Percentiles rank a stretch among this genome's conserved stretches.
phyloP scores from a whole-genome alignment of 2,797 vertebrate genomes.

The Aselliscus stoliczkanus region DNA sequence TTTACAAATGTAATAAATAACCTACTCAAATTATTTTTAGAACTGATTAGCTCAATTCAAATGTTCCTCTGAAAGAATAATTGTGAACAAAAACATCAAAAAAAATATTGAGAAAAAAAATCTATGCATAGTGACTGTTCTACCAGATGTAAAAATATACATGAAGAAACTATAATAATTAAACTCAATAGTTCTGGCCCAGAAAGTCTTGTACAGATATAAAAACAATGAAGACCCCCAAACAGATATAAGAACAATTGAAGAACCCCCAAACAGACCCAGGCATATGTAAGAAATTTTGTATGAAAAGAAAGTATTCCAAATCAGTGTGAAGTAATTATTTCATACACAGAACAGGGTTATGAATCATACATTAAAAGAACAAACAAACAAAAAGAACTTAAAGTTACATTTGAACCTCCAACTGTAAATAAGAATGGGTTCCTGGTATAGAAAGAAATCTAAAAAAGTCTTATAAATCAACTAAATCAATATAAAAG shows the following conservation, averaged over 20 bases:
- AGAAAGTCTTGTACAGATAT: neutral
- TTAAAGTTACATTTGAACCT: neutral
- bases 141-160: neutral
- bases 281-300: neutral
- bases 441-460: neutral
- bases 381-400: neutral
- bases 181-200: neutral
- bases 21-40: neutral
- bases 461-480: neutral
- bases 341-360: neutral
- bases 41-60: neutral
- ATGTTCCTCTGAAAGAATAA: neutral
- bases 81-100: neutral
- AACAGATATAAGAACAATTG: no score
- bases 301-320: neutral
- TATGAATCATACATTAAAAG: neutral
- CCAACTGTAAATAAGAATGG: neutral
- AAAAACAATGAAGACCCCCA: neutral
- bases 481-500: neutral
- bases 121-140: neutral
- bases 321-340: neutral
- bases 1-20: neutral
- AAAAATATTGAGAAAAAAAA: neutral
- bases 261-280: neutral
- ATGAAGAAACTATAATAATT: neutral